These are phyloP conservation scores for Drosophila baimaii DNA, from an alignment of 1,140 invertebrate species.

Conservation along the genomic window DNA sequence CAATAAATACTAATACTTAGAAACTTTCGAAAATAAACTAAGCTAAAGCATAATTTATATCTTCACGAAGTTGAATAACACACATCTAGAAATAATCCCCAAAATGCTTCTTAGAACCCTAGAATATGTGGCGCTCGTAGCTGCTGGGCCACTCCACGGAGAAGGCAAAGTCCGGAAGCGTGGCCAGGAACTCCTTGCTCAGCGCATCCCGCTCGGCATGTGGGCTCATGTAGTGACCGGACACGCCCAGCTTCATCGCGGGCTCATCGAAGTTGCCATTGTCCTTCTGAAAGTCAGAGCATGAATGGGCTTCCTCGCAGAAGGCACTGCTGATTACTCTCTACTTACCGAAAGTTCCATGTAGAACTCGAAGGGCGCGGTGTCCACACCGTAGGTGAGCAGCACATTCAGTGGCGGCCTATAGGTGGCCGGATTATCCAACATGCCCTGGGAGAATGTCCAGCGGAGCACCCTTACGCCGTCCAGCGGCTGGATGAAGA, in stretches of 20 bases:
- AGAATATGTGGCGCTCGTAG: constrained; percentile 58
- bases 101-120: constrained; percentile 2
- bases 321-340: too few relatives aligned
- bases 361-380: constrained; percentile 33
- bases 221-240: constrained; percentile 44
- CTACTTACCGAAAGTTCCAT: constrained; percentile 83
- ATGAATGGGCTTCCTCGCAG: too few relatives aligned
- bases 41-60: too few relatives aligned
- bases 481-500: constrained; percentile 88
- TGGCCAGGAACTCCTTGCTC: constrained; percentile 32
- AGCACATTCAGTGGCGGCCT: constrained; percentile 31
- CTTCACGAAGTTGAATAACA: background rate
- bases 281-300: constrained; percentile 84
- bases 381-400: constrained; percentile 85
- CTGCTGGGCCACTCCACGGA: constrained; percentile 48
- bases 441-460: constrained; percentile 86
- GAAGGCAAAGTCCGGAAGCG: constrained; percentile 43
- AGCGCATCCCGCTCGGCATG: constrained; percentile 29
- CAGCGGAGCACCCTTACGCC: constrained; percentile 85
- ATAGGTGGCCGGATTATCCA: constrained; percentile 41
- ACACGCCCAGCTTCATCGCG: constrained; percentile 48
- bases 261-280: constrained; percentile 69
- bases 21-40: background rate
- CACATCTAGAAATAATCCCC: background rate
- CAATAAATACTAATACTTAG: constrained; percentile 12